Evolutionary conservation across 1,140 invertebrate species (phyloP), one percentile per base, ranked within the genome.

Genomic region (Aphelenchoides besseyi): DNA sequence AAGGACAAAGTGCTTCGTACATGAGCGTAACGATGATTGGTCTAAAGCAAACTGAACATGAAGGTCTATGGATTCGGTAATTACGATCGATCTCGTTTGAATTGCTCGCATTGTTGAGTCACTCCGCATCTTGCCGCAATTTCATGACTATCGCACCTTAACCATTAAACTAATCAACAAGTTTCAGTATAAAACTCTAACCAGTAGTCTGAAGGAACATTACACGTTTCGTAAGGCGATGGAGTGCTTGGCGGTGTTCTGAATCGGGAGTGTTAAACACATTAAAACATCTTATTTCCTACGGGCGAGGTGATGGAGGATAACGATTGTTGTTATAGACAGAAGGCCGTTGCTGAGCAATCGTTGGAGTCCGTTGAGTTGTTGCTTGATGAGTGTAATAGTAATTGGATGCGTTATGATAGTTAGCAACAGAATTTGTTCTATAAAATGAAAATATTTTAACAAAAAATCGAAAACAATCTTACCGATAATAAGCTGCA

Each of bases 1-100:
- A 83, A 5, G 82, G 82, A 63, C 82, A 83, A n/a, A 83, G 67
- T 16, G 82, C 82, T 55, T 83, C 82, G 59, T 75, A 83, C 71
- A 83, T 84, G 23, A 83, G 59, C 3, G 82, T 84, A 26, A 83
- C 70, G 36, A 82, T 83, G 12, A 83, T 64, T 1, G 76, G 83
- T 29, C 68, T 64, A 23, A 48, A 48, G 12, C 12, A 48, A 23
- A 12, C 12, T 12, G 41, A 48, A 48, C 12, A 48, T 48, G 41
- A 48, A 48, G 23, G 41, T 23, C 12, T 16, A 23, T 48, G 41
- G 12, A 23, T 48, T 48, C 41, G 41, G 41, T 16, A 48, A 12
- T 48, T 23, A 48, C 41, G 41, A 48, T 48, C 41, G 41, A 23
- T 48, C 64, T 3, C 72, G 70, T 28, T 72, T 72, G n/a, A 84